A percentile compares a stretch with the other conserved stretches of the same genome.
Evolutionary conservation across 2,888 invertebrate genomes (phyloP).

Genomic region (Carterocephalus palaemon): DNA sequence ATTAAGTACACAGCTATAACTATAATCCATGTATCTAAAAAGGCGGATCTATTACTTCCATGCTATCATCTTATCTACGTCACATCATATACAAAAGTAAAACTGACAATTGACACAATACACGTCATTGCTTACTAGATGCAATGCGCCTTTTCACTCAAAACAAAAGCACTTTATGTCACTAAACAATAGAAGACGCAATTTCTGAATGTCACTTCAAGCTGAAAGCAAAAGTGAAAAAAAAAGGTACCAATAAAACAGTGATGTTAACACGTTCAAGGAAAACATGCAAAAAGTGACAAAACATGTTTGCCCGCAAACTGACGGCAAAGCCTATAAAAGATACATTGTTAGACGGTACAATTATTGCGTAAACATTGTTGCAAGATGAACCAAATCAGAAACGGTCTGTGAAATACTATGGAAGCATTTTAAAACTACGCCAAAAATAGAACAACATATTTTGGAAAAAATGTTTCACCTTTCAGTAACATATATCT

Average conservation of each 20-base stretch:
- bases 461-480: too few relatives aligned
- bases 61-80: too few relatives aligned
- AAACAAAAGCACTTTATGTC: not conserved
- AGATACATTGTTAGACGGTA: constrained; percentile 7
- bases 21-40: too few relatives aligned
- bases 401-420: too few relatives aligned
- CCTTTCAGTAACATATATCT: too few relatives aligned
- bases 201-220: constrained; percentile 1
- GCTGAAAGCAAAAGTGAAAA: constrained; percentile 18
- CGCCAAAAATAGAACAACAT: too few relatives aligned
- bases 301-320: constrained; percentile 28
- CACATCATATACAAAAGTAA: constrained; percentile 5
- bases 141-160: not conserved
- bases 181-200: not conserved
- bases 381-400: too few relatives aligned
- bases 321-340: constrained; percentile 14
- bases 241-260: constrained; percentile 1
- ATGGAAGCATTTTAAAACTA: too few relatives aligned
- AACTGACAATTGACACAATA: constrained; percentile 4
- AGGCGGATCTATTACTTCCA: too few relatives aligned
- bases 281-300: constrained; percentile 24
- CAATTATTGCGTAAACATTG: not conserved
- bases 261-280: constrained; percentile 16
- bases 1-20: too few relatives aligned
- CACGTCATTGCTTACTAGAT: constrained; percentile 6